Evolutionary conservation across 1,140 invertebrate genomes (phyloP), one percentile per base, ranked within the genome.

Genomic region (Drosophila seguyi): DNA sequence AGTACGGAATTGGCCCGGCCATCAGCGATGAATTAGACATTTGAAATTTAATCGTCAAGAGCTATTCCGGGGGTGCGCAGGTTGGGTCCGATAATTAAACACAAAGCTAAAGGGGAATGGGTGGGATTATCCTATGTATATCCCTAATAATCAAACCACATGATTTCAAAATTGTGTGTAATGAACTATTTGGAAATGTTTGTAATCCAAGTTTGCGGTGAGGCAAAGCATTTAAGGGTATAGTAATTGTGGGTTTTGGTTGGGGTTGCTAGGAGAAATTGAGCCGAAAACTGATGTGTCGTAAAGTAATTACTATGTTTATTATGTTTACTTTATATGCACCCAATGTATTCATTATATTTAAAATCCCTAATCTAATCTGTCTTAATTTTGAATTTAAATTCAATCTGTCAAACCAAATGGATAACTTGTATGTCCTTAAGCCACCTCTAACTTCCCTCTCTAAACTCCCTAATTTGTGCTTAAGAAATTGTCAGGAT

Each of bases 1-100:
- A 69, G 45, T 57, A 18, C 50, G 36, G 31, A 63, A 48, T 18
- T 25, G 44, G 27, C 53, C 48, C 25, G 38, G 38, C 69, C 58
- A 88, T 87, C 80, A 84, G 88, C 79, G 74, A 59, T 52, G 42
- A 88, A 83, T 87, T 84, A 79, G 52, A 80, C 76, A 74, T 71
- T 66, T 45, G 53, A 52, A 87, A 84, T 80, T 67, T 84, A 83
- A 87, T 87, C 84, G 78, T 76, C 84, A 87, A 73, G 36, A 16
- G n/a, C 41, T 38, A 22, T 48, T 10, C 4, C 16, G 25, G 7
- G 18, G 8, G 20, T 20, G 34, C 5, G 18, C 13, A 22, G 10
- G 11, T 6, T 1, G 27, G 31, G 6, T 27, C 13, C 16, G 36
- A 29, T 72, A 72, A 71, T 71, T 71, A 48, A 72, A 44, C 52